Evolutionary conservation across 2,797 vertebrate genomes (phyloP), one percentile per base, ranked within the genome.

Genomic region (Etheostoma perlongum): DNA sequence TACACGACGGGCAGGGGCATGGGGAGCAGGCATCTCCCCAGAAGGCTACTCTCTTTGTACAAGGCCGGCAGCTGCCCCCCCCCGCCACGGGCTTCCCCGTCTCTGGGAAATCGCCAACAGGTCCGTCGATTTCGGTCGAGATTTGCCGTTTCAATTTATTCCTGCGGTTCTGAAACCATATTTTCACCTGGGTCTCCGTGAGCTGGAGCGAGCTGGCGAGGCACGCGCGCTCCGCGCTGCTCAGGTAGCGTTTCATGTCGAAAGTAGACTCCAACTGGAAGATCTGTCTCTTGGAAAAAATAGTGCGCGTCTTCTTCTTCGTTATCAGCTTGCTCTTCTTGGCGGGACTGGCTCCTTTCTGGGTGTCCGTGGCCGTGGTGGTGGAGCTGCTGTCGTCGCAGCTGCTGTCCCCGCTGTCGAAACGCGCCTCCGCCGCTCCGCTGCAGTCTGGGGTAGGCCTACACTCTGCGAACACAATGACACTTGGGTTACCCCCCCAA

Each of bases 231-330:
- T 97, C 97, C 0, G 96, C 96, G 87, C 97, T 97, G 93, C 96
- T 97, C 76, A 97, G 92, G 55, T 96, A 96, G 4, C 96, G 92
- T 70, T 97, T 96, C 93, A 95, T 94, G 84, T 96, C 96, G 89
- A 96, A 97, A 33, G 96, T 95, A 85, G 95, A 94, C 87, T 96
- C 96, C 92, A 96, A 87, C 87, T 95, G 96, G 84, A 96, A 96
- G 76, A 97, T 95, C 90, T 96, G 96, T 88, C 96, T 96, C 87
- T 96, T 97, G 78, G 96, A 97, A 85, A 97, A 97, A 73, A 97
- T 96, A 0, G 96, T 97, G 89, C 97, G 94, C 1, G 96, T 97
- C 81, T 97, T 97, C 93, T 97, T 96, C 74, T 95, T 95, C 15
- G 92, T 84, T 36, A 94, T 85, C 3, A 91, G 64, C 85, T 96